phyloP scores from a whole-genome alignment of 2,888 invertebrate genomes.

The Seira musarum region DNA sequence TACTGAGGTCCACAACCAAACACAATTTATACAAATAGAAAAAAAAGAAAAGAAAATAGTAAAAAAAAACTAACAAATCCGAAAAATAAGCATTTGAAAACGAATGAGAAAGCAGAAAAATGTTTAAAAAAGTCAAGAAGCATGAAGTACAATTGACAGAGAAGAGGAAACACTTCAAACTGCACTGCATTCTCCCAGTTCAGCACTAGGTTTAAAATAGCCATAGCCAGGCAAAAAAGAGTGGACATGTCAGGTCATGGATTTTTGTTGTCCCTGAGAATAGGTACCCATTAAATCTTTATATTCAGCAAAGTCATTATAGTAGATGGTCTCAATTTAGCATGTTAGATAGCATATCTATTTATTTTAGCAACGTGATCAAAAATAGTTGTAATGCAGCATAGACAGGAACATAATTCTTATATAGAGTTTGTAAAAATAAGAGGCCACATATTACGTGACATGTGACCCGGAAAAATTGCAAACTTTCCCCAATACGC shows the following conservation, averaged over 20 bases:
- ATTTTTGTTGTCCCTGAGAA: too few relatives aligned
- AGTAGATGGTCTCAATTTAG: background rate
- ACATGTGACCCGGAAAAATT: too few relatives aligned
- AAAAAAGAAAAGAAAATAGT: background rate
- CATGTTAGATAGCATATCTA: background rate
- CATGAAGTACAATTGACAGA: background rate
- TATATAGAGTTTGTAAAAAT: background rate
- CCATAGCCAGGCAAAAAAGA: too few relatives aligned
- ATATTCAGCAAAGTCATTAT: too few relatives aligned
- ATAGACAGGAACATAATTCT: background rate
- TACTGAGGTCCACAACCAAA: background rate
- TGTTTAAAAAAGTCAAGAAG: constrained; percentile 25
- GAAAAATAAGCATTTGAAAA: constrained; percentile 32
- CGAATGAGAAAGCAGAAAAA: constrained; percentile 35
- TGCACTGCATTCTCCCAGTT: constrained; percentile 68
- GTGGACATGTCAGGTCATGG: too few relatives aligned
- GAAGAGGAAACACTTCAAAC: constrained; percentile 61
- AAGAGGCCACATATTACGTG: too few relatives aligned
- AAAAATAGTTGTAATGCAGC: too few relatives aligned
- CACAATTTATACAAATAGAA: constrained; percentile 10
- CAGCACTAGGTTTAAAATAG: background rate
- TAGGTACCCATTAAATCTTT: too few relatives aligned
- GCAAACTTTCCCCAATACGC: too few relatives aligned
- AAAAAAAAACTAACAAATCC: background rate
- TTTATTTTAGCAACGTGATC: too few relatives aligned